phyloP scores from a whole-genome alignment of 2,888 invertebrate genomes.

The Epirrhoe alternata region DNA sequence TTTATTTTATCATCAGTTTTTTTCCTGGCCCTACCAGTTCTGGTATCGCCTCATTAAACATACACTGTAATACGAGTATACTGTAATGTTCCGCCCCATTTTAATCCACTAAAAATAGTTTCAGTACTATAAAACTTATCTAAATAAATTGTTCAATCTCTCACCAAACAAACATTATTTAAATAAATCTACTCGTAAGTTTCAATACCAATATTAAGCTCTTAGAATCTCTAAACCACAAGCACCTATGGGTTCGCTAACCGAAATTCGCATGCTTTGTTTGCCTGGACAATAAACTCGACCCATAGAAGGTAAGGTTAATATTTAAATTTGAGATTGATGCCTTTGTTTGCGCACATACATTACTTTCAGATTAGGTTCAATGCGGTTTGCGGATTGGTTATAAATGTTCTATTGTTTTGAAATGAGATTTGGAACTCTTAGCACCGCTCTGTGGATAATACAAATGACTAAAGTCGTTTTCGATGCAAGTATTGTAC shows the following conservation, averaged over 20 bases:
- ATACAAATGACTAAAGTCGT: too few relatives aligned
- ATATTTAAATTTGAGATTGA: constrained; percentile 43
- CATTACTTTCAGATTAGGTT: constrained; percentile 39
- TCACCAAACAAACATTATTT: too few relatives aligned
- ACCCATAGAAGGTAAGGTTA: constrained; percentile 31
- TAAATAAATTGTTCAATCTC: too few relatives aligned
- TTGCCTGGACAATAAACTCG: constrained; percentile 24
- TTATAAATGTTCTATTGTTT: constrained; percentile 27
- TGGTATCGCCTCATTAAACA: too few relatives aligned
- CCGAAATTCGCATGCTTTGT: constrained; percentile 24
- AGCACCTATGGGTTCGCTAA: not conserved
- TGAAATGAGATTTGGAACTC: constrained; percentile 6
- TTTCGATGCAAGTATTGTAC: too few relatives aligned
- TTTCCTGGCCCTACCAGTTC: too few relatives aligned
- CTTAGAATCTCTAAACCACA: constrained; percentile 1
- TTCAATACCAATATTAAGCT: not conserved
- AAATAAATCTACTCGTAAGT: too few relatives aligned
- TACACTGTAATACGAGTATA: too few relatives aligned
- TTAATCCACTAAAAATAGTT: too few relatives aligned
- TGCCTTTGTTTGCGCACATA: constrained; percentile 41
- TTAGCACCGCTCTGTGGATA: not conserved
- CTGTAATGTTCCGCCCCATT: too few relatives aligned
- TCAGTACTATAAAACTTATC: too few relatives aligned
- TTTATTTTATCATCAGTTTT: too few relatives aligned
- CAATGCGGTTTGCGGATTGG: constrained; percentile 23